A percentile compares a stretch with the other conserved stretches of the same genome.
phyloP scores from a whole-genome alignment of 1,140 invertebrate genomes.

The Scaptomyza hsui region DNA sequence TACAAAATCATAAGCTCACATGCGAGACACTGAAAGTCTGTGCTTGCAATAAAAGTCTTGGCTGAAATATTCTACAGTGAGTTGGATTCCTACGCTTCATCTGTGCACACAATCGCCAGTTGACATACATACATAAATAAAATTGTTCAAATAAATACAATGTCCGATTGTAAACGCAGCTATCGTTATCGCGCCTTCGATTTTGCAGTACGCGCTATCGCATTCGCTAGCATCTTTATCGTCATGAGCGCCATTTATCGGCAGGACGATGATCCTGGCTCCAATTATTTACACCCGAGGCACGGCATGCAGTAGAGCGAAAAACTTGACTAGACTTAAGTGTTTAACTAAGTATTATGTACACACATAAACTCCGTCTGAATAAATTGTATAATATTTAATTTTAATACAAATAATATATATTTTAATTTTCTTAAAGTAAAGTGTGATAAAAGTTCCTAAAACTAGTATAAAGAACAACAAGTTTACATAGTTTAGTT shows the following conservation, averaged over 20 bases:
- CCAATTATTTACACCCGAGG: conserved; percentile 62
- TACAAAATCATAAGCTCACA: no score
- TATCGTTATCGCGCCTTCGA: conserved; percentile 16
- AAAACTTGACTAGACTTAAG: not conserved
- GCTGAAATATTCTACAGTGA: not conserved
- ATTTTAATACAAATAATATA: not conserved
- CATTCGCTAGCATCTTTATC: conserved; percentile 46
- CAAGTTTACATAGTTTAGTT: not conserved
- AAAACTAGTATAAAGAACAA: not conserved
- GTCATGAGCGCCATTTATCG: conserved; percentile 58
- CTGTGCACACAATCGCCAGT: not conserved
- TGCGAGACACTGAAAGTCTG: not conserved
- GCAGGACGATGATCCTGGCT: conserved; percentile 48
- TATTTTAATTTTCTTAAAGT: not conserved
- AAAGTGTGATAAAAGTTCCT: no score
- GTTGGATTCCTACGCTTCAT: not conserved
- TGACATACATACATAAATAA: not conserved
- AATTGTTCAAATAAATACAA: not conserved
- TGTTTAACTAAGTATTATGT: not conserved
- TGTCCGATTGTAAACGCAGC: conserved; percentile 18
- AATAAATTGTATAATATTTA: not conserved
- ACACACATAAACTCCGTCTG: not conserved
- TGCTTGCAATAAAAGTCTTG: conserved; percentile 36
- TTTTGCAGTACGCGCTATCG: conserved; percentile 20
- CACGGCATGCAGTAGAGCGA: conserved; percentile 43